Evolutionary conservation across 53 echinoderm and acorn worm genomes (phyloP).

Genomic region (Echinarachnius parma): DNA sequence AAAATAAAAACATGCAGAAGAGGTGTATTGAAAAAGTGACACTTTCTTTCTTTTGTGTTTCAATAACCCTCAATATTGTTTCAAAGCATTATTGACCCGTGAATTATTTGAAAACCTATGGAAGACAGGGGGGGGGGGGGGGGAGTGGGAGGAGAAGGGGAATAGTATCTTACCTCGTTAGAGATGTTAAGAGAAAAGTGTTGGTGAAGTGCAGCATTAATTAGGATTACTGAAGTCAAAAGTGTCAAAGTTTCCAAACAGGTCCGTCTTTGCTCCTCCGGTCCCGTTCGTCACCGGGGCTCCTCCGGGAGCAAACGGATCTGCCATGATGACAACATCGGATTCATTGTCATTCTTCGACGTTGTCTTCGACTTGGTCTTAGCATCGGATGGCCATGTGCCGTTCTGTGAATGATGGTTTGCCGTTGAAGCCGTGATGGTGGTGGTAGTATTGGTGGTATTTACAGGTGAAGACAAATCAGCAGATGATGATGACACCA

Average conservation of each 20-base stretch:
- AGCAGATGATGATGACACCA: slow-evolving; percentile 34
- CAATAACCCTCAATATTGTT: too few relatives aligned
- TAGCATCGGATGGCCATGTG: slow-evolving; percentile 22
- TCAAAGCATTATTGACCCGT: too few relatives aligned
- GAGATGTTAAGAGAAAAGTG: too few relatives aligned
- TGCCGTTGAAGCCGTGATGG: neutral
- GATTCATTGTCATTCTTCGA: slow-evolving; percentile 11
- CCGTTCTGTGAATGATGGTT: neutral
- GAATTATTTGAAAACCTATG: too few relatives aligned
- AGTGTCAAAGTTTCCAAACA: slow-evolving; percentile 44
- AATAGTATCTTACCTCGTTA: too few relatives aligned
- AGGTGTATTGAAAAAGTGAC: too few relatives aligned
- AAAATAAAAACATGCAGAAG: too few relatives aligned
- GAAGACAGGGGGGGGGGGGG: too few relatives aligned
- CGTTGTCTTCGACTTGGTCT: slow-evolving; percentile 8
- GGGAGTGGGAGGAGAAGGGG: too few relatives aligned
- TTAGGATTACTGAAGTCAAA: slow-evolving; percentile 48
- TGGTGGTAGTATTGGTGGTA: slow-evolving; percentile 9
- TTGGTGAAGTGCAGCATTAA: too few relatives aligned
- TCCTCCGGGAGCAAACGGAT: slow-evolving; percentile 32
- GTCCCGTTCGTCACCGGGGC: slow-evolving; percentile 38
- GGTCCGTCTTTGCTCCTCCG: slow-evolving; percentile 5
- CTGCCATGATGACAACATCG: slow-evolving; percentile 39
- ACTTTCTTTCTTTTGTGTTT: too few relatives aligned
- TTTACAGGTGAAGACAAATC: slow-evolving; percentile 54